Percentiles rank a stretch among this genome's conserved stretches.
Evolutionary conservation across 2,113 vertebrate species (phyloP).

Genomic region (Chunga burmeisteri): DNA sequence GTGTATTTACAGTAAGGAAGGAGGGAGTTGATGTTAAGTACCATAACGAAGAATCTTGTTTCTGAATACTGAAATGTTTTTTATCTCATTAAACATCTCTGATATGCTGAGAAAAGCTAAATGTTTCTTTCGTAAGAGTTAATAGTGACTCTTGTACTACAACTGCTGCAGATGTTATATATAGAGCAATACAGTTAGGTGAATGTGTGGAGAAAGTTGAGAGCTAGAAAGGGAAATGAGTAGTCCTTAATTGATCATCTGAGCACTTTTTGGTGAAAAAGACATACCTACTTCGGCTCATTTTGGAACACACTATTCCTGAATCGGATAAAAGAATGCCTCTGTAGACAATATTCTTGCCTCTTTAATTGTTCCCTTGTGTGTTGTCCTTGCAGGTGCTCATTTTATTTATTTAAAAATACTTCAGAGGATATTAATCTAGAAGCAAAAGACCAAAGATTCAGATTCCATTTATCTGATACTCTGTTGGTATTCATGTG

Average conservation of each 20-base stretch:
- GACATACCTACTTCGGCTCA: background rate
- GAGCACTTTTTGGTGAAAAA: background rate
- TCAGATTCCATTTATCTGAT: background rate
- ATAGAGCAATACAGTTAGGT: background rate
- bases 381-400: background rate
- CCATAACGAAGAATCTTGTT: background rate
- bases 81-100: background rate
- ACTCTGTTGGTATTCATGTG: background rate
- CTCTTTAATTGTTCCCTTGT: background rate
- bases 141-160: background rate
- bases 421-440: background rate
- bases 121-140: background rate
- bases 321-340: background rate
- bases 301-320: background rate
- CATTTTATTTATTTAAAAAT: background rate
- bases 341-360: background rate
- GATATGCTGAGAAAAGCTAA: background rate
- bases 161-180: background rate
- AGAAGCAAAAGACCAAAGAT: background rate
- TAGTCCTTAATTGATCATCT: background rate
- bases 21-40: background rate
- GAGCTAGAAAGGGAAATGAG: background rate
- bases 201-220: background rate
- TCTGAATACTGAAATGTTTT: background rate
- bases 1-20: background rate